Base-by-base conservation (phyloP, 53 echinoderm and acorn worm species). In the Echinarachnius parma region DNA sequence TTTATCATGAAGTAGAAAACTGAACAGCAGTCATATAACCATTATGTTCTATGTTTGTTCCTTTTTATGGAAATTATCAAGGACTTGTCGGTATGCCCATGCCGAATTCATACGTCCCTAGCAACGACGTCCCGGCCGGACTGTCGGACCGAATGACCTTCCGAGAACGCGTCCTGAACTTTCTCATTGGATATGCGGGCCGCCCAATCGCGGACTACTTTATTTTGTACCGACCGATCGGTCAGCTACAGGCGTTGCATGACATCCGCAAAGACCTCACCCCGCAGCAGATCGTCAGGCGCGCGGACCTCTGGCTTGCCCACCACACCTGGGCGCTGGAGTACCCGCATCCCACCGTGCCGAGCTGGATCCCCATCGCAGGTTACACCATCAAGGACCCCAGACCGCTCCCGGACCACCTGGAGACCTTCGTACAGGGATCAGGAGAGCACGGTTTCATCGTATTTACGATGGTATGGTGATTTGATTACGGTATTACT, bases 321-420 rank as follows among this genome's bases (percentile, higher is more conserved):
- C 58, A 83, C 36, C 58, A 75, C 67, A 79, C 82, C 36, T 79
- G 81, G 37, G 60, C 65, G 20, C 31, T 88, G 47, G 88, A 83
- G 60, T 82, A 78, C 36, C 79, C 88, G 28, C 50, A 80, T 36
- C 88, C 88, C 2, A 58, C 67, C 24, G 42, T 61, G 29, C 88
- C 88, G 4, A 88, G 83, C 60, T 64, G 63, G 19, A 80, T 80
- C 22, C 81, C 81, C 0, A 80, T 80, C 3, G 47, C 60, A 0
- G 81, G 81, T 4, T 16, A 32, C 27, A 47, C 71, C 50, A 47
- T 72, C 21, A 28, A 48, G 24, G 27, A 59, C 16, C 50, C 58
- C 13, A 60, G 36, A 48, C 72, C 72, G 3, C 57, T 80, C 42
- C 26, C 59, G 11, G 66, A 59, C 46, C 59, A 80, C 21, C 55